Conservation (phyloP, 2,797 vertebrate species). For the Mus minutoides region DNA sequence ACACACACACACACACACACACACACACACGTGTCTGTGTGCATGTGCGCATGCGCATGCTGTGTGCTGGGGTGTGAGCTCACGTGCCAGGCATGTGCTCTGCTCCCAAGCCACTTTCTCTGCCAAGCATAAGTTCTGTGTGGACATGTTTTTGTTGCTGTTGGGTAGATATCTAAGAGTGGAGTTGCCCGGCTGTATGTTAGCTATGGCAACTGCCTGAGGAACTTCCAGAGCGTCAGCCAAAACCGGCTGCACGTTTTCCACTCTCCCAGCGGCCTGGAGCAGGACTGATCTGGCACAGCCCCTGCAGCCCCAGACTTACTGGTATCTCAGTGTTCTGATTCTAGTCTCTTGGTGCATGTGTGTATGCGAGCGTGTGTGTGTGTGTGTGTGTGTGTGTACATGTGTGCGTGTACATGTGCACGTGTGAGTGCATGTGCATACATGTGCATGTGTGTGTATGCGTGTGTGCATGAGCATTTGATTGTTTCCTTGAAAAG, state of each 20-base stretch:
- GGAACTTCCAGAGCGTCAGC: neutral
- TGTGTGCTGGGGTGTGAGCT: neutral
- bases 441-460: too few species aligned
- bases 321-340: neutral
- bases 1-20: too few species aligned
- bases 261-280: neutral
- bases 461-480: neutral
- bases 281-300: neutral
- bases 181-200: neutral
- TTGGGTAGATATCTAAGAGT: constrained; percentile 24
- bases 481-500: neutral
- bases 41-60: rapidly evolving
- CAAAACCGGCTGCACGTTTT: neutral
- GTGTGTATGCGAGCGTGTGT: neutral
- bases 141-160: constrained; percentile 41
- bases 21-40: too few species aligned
- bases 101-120: neutral
- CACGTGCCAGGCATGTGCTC: neutral
- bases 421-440: rapidly evolving
- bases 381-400: too few species aligned
- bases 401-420: neutral
- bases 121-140: neutral
- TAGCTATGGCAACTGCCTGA: neutral
- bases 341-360: neutral
- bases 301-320: neutral